Evolutionary conservation across 1,140 invertebrate genomes (phyloP), one percentile per base, ranked within the genome.

Genomic region (Coboldia fuscipes): DNA sequence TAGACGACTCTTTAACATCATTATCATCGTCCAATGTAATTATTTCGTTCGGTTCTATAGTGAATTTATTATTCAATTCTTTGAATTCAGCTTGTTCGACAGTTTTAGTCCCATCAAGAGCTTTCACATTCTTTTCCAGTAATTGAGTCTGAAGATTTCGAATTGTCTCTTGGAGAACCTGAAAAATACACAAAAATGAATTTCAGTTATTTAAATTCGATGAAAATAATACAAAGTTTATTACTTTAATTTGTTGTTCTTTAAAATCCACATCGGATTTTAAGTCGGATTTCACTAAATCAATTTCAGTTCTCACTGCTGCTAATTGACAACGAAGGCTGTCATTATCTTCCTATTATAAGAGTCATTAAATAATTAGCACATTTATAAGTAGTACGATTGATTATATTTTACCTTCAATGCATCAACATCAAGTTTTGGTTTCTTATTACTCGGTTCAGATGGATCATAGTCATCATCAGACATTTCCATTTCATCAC

Each of bases 231-330:
- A n/a, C n/a, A n/a, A n/a, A n/a, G n/a, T n/a, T n/a, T n/a, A n/a
- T n/a, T n/a, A 58, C 53, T 36, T 56, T 53, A 14, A 58, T 56
- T 40, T 56, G 52, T 30, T 57, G 52, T n/a, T 50, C 49, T 27
- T 55, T 51, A 20, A 48, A 49, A 16, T 65, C 61, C 6, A 64
- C 39, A 35, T 71, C 64, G 15, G 48, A 41, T 40, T 60, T 60
- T 7, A 65, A 52, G 37, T 80, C 79, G 37, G 60, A 54, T 64
- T 75, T 57, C 44, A 70, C 60, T 44, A 77, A 43, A 50, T 70
- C 61, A 52, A 78, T 75, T 61, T 93, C 89, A 60, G 92, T 92
- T 50, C 89, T 88, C 43, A 88, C 90, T 1, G 85, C 88, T 57
- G 92, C 86, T 41, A 94, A 51, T 62, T 94, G 86, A 58, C 85